Conservation (phyloP, 2,888 invertebrate species). For the Tachystola acroxantha region DNA sequence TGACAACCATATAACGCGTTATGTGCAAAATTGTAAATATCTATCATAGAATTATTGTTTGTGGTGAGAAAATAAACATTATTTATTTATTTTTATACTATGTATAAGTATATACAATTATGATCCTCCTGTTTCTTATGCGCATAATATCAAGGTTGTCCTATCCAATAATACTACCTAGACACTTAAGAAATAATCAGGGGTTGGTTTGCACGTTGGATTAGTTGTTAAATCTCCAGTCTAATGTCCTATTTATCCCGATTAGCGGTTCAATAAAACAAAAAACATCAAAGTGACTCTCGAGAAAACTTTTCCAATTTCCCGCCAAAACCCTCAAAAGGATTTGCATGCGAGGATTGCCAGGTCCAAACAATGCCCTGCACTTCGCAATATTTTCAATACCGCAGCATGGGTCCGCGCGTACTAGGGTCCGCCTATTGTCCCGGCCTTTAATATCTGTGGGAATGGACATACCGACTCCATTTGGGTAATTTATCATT, state of each 20-base stretch:
- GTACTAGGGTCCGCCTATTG: slow-evolving; percentile 65
- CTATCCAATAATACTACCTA: too few relatives aligned
- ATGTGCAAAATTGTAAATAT: too few relatives aligned
- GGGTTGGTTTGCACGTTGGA: too few relatives aligned
- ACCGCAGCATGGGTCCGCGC: slow-evolving; percentile 66
- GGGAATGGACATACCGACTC: slow-evolving; percentile 76
- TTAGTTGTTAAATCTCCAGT: too few relatives aligned
- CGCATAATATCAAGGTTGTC: too few relatives aligned
- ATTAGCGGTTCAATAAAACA: slow-evolving; percentile 45
- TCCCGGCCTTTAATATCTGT: slow-evolving; percentile 73
- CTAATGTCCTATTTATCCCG: slow-evolving; percentile 14
- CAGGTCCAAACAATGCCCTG: slow-evolving; percentile 49
- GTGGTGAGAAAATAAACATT: too few relatives aligned
- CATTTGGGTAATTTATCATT: slow-evolving; percentile 77
- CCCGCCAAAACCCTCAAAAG: slow-evolving; percentile 60
- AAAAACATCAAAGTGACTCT: slow-evolving; percentile 54
- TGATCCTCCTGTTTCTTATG: too few relatives aligned
- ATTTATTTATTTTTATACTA: too few relatives aligned
- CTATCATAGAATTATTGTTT: too few relatives aligned
- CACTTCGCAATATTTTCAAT: slow-evolving; percentile 72
- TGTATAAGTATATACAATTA: too few relatives aligned
- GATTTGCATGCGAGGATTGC: slow-evolving; percentile 67
- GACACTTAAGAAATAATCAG: too few relatives aligned
- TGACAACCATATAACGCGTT: too few relatives aligned
- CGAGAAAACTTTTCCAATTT: slow-evolving; percentile 71